Evolutionary conservation across 2,888 invertebrate genomes (phyloP), one percentile per base, ranked within the genome.

Genomic region (Drosophila koepferae): DNA sequence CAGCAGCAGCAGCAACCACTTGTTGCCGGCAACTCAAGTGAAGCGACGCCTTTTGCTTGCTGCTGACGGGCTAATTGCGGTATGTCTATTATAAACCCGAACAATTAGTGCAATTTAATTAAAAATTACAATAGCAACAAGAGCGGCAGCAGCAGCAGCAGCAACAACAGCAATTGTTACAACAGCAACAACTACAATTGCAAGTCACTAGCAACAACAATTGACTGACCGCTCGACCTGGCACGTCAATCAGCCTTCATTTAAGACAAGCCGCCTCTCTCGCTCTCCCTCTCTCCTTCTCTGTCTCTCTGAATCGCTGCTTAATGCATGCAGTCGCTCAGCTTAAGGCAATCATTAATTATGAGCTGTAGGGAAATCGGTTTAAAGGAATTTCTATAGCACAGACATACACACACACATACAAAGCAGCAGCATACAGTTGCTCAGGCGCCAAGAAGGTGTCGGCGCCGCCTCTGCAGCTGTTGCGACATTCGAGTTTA

Each of bases 101-200:
- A 81, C 81, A 85, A 85, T 85, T 85, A 89, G 85, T 86, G 87
- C 89, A 85, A 85, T 85, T 89, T 85, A 85, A 85, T 85, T 89
- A 85, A 89, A 87, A 89, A 73, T 65, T 83, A 89, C 82, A 76
- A 77, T 74, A 77, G 10, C 75, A 55, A 16, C 63, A 69, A 67
- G 77, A 70, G 9, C 66, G 43, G 18, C 63, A 65, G 9, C 75
- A 58, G 18, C 63, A 65, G 9, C 75, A 58, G 18, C 63, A 70
- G 8, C 74, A 54, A 18, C 66, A 58, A 16, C 63, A 70, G 9
- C 40, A 64, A 55, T 62, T 48, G 43, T 34, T 18, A 44, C 31
- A 53, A 14, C 48, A 70, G 6, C 72, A 61, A 18, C 49, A 63
- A 28, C 28, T 6, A 28, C 69, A 74, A 66, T n/a, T 77, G 77